Evolutionary conservation across 2,888 invertebrate genomes (phyloP), one percentile per base, ranked within the genome.

Genomic region (Carterocephalus palaemon): DNA sequence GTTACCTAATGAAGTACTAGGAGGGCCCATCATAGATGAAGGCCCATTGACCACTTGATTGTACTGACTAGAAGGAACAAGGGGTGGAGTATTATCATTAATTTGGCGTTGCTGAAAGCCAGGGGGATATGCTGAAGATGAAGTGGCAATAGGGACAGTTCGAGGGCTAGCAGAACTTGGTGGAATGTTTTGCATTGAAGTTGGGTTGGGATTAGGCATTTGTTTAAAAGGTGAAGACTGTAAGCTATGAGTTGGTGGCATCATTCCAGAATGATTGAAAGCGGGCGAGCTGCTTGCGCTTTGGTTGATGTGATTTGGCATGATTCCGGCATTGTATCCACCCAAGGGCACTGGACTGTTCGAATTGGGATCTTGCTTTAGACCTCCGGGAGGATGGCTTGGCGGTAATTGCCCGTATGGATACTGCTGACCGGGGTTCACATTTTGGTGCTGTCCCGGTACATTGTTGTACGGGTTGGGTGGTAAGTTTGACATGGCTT

Each of bases 41-140:
- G 79, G 84, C n/a, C 83, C 83, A 70, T 83, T 86, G 9, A 71
- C 48, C 22, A 74, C 51, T 59, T 77, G 81, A 53, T 58, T 75
- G 51, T 62, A 67, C 56, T 81, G 82, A 82, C 80, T 85, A 83
- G 85, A 79, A 47, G 85, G 60, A 56, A 77, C 64, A 38, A 84
- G 73, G 49, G 85, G 81, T 52, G 84, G 81, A 51, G 81, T 66
- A 72, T 78, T 86, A 51, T 82, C 76, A 68, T 87, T 87, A 12
- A 86, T 79, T 59, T 82, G 84, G 46, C 51, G 64, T 42, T 69
- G 68, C 34, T 67, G 74, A 17, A 64, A 66, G 51, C 60, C 74
- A 20, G 68, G 66, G 36, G 65, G 58, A 48, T 71, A 78, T 23
- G 70, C 66, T 40, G 61, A 65, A 6, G 73, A 52, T 49, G 75